phyloP scores from a whole-genome alignment of 2,113 vertebrate genomes.

The Regulus satrapa region DNA sequence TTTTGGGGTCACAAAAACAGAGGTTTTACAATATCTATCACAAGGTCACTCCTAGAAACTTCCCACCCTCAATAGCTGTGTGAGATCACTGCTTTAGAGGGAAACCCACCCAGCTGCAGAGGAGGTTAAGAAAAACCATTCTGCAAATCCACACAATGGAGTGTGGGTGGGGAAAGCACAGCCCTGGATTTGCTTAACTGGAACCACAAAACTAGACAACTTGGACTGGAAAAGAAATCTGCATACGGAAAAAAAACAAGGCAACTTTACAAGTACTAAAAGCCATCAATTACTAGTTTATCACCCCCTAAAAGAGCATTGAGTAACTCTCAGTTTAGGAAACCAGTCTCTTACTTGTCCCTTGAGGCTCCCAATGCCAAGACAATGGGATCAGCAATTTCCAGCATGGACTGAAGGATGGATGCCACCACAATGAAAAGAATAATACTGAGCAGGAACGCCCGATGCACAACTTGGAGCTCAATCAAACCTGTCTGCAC shows the following conservation, averaged over 20 bases:
- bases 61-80: neutral
- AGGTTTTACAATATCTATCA: neutral
- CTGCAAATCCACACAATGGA: neutral
- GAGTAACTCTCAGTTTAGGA: conserved; percentile 2
- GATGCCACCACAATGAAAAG: conserved; percentile 98
- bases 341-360: conserved; percentile 84
- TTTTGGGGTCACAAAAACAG: neutral
- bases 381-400: conserved; percentile 98
- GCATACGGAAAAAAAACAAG: neutral
- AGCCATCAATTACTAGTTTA: neutral
- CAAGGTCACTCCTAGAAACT: neutral
- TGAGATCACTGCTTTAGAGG: neutral
- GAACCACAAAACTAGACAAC: neutral
- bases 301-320: neutral
- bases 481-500: conserved; percentile 98
- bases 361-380: conserved; percentile 94
- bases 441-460: conserved; percentile 97
- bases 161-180: neutral
- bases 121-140: neutral
- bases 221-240: neutral
- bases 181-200: neutral
- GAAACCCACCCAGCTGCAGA: neutral
- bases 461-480: conserved; percentile 94
- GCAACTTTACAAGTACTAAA: conserved; percentile 16
- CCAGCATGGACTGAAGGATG: conserved; percentile 97